phyloP scores from a whole-genome alignment of 2,888 invertebrate species.

The Drosophila lacicola region DNA sequence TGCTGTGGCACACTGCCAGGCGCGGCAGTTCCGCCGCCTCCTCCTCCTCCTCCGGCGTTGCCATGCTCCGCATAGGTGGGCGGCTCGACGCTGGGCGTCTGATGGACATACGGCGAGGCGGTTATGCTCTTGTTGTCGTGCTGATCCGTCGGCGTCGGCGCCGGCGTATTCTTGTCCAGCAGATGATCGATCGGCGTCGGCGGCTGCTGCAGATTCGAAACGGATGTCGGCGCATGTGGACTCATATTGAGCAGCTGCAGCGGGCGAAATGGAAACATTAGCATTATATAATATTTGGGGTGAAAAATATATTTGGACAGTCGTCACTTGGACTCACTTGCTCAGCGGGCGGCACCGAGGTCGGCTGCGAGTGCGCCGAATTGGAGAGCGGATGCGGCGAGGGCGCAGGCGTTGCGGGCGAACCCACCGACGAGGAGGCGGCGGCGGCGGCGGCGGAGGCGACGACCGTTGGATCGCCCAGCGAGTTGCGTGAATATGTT shows the following conservation, averaged over 20 bases:
- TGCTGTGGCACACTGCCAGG: conserved; percentile 76
- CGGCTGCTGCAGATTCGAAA: conserved; percentile 85
- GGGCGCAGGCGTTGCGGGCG: conserved; percentile 89
- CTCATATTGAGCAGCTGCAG: conserved; percentile 83
- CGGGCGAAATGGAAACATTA: conserved; percentile 4
- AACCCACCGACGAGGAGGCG: conserved; percentile 86
- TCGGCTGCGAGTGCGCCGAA: conserved; percentile 89
- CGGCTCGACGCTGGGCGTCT: conserved; percentile 84
- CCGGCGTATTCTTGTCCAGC: conserved; percentile 85
- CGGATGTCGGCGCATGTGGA: conserved; percentile 88
- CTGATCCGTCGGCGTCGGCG: conserved; percentile 85
- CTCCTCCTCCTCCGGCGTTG: conserved; percentile 6
- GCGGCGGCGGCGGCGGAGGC: conserved; percentile 32
- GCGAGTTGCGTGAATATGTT: conserved; percentile 87
- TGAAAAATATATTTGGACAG: neutral
- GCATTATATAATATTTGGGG: neutral
- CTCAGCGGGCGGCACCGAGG: conserved; percentile 88
- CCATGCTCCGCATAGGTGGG: conserved; percentile 81
- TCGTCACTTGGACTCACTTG: conserved; percentile 81
- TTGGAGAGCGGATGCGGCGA: conserved; percentile 89
- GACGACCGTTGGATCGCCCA: conserved; percentile 79
- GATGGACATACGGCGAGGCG: conserved; percentile 84
- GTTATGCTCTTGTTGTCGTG: conserved; percentile 85
- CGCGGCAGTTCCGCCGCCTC: conserved; percentile 7
- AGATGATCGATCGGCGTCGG: conserved; percentile 85